Evolutionary conservation across 2,888 invertebrate genomes (phyloP), one percentile per base, ranked within the genome.

Genomic region (Chymomyza procnemis): DNA sequence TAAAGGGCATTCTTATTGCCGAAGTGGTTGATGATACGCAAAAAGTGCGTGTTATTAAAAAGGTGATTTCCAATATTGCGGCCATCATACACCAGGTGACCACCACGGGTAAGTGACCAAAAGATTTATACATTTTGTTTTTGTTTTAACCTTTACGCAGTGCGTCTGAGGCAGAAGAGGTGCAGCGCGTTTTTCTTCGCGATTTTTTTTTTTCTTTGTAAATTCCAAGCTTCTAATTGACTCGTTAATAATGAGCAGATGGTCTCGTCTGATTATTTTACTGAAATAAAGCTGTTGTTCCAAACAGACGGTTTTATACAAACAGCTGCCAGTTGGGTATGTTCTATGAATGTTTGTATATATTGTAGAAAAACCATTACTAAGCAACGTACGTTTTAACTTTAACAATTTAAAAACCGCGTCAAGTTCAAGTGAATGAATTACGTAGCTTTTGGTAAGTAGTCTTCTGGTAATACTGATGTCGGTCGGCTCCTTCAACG

Each of bases 1-100:
- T 97, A 57, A 96, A 95, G 89, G 96, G 96, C 57, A 94, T 95
- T 62, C 90, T 94, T 67, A 93, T 95, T 85, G 95, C 96, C 30
- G 94, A 94, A 63, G 93, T 95, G 73, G 92, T 93, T 73, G 90
- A 90, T 6, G 89, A 92, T 71, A 78, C 88, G 64, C 90, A 91
- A 76, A 95, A 95, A 72, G 93, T 95, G 67, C 92, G 93, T 69
- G 94, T 96, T 50, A 94, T 95, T 66, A 94, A 95, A 83, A 93
- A 93, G 68, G 95, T 96, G 61, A 94, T 96, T 71, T 94, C 94
- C 87, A 94, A 95, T 88, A 94, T 95, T 70, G 96, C 96, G 60
- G 93, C 94, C 80, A 91, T 96, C 75, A 91, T 96, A 83, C 94
- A 95, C 90, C 93, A 93, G 84, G 95, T 95, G 0, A 90, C 92